Base-by-base conservation (phyloP, 2,797 vertebrate genomes). In the Mormyrops boulengeri region DNA sequence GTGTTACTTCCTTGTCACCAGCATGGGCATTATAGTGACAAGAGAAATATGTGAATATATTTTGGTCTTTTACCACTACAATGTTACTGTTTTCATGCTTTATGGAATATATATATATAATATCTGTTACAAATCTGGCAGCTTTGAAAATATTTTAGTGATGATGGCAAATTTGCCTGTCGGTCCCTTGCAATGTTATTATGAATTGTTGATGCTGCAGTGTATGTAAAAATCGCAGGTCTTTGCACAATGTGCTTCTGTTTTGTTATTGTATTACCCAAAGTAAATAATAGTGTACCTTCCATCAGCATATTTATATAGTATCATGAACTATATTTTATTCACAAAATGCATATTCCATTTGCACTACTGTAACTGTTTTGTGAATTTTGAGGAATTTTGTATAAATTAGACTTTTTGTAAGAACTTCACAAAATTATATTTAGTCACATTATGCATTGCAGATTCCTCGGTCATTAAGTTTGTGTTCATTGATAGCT, bases 401-500 rank as follows among this genome's bases (percentile, higher is more conserved):
- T 62, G 52, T 90, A 88, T 34, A 34, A 82, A 88, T 62, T 50
- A n/a, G 53, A 88, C 41, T 88, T 90, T 88, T 88, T 77, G 47
- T 88, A 87, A 55, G 53, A 57, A 60, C 26, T 87, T 87, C 84
- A 57, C 26, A 90, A 62, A 66, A 52, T 57, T 50, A 62, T 77
- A 82, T 84, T 82, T 73, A 62, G 22, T 41, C 73, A 62, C n/a
- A 88, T 17, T 44, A 49, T 6, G 34, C 34, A 73, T 90, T 41
- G 11, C 52, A 80, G 34, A 80, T 84, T 90, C 44, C 87, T 82
- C 26, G 22, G 38, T 95, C 93, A 95, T 94, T 93, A 95, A 95
- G 94, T 95, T 62, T 38, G 94, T 73, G 84, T 87, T 73, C 84
- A 87, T 95, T 94, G 22, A 95, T 93, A 50, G 49, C 52, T 77